Conservation (phyloP, 2,888 invertebrate species). For the Doris montereyensis region DNA sequence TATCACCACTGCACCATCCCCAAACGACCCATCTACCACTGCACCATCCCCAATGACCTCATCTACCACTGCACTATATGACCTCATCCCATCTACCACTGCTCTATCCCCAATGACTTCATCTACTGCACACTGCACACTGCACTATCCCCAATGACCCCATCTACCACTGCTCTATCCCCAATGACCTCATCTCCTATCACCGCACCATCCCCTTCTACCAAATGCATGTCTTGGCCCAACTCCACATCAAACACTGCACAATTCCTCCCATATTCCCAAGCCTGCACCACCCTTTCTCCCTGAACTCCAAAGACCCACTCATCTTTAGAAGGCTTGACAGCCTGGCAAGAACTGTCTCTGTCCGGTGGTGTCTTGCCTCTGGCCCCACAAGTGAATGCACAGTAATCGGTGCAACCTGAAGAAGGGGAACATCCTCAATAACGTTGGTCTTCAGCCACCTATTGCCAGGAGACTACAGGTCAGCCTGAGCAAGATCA, state of each 20-base stretch:
- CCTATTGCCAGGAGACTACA: neutral
- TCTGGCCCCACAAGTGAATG: neutral
- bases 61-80: neutral
- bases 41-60: no score
- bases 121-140: no score
- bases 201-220: neutral
- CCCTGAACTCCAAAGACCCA: neutral
- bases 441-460: no score
- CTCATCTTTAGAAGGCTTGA: neutral
- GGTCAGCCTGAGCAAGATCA: neutral
- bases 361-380: no score
- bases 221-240: neutral
- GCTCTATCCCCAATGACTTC: neutral
- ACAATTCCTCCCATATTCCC: constrained; percentile 14
- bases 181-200: neutral
- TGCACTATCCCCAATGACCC: neutral
- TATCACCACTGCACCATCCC: constrained; percentile 1
- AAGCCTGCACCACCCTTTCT: constrained; percentile 10
- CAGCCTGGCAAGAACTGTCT: no score
- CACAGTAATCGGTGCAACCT: neutral
- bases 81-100: no score
- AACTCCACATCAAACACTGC: neutral
- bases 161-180: neutral
- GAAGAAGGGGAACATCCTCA: no score
- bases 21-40: neutral